phyloP scores from a whole-genome alignment of 2,888 invertebrate genomes.

The Pachycephus smyrnensis region DNA sequence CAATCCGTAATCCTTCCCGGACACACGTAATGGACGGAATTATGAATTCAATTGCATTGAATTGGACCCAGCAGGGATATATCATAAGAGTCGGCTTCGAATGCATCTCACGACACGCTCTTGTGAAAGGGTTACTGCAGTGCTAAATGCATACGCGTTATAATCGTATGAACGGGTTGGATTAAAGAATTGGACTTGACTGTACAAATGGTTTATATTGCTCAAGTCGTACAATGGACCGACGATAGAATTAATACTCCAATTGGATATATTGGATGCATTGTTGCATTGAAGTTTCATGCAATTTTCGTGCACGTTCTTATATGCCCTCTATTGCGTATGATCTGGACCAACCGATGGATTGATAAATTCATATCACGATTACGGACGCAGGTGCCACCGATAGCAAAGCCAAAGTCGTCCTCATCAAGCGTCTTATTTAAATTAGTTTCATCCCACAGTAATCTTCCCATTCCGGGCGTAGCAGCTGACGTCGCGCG shows the following conservation, averaged over 20 bases:
- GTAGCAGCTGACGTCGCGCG: conserved; percentile 38
- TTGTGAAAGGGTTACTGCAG: conserved; percentile 8
- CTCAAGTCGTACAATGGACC: not conserved
- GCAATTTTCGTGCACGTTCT: not conserved
- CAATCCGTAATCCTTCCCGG: conserved; percentile 61
- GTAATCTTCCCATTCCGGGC: conserved; percentile 2
- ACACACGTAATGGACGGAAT: conserved; percentile 61
- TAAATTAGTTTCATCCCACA: conserved; percentile 16
- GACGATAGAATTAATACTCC: not conserved
- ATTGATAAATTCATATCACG: not conserved
- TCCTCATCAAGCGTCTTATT: conserved; percentile 11
- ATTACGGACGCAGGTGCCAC: not conserved
- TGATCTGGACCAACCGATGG: not conserved
- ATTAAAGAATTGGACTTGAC: not conserved
- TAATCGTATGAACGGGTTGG: not conserved
- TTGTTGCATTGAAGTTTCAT: not conserved
- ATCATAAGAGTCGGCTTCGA: conserved; percentile 6
- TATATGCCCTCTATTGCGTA: not conserved
- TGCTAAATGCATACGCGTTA: conserved; percentile 2
- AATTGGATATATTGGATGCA: not conserved
- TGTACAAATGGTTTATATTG: not conserved
- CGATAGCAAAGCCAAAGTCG: not conserved
- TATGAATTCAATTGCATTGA: conserved; percentile 64
- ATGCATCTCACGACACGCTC: conserved; percentile 5
- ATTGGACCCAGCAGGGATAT: conserved; percentile 44